Conservation (phyloP, 2,888 invertebrate species). For the Caenorhabditis wallacei region DNA sequence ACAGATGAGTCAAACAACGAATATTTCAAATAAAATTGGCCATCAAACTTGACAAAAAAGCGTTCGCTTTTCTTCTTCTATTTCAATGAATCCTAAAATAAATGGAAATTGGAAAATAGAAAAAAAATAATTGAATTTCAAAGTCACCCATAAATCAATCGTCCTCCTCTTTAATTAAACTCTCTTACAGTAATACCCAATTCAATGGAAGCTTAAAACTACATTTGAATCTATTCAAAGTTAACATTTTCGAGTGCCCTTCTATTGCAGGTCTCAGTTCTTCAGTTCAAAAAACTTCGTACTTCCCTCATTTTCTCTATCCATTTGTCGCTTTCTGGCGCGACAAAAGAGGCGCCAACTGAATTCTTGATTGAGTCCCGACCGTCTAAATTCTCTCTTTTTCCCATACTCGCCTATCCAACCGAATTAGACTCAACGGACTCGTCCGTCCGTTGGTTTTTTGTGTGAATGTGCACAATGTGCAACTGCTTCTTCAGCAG, state of each 20-base stretch:
- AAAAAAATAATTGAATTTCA: slow-evolving; percentile 1
- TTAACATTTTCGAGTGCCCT: not conserved
- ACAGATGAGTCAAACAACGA: slow-evolving; percentile 24
- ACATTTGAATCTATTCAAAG: too few relatives aligned
- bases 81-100: not conserved
- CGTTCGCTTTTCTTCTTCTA: too few relatives aligned
- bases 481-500: slow-evolving; percentile 23
- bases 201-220: not conserved
- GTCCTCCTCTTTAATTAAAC: not conserved
- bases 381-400: slow-evolving; percentile 29
- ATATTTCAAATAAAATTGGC: slow-evolving; percentile 21
- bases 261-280: not conserved
- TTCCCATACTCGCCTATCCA: slow-evolving; percentile 10
- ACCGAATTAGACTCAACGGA: slow-evolving; percentile 56
- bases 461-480: slow-evolving; percentile 35
- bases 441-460: slow-evolving; percentile 19
- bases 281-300: not conserved
- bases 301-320: slow-evolving; percentile 28
- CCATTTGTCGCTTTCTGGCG: slow-evolving; percentile 57
- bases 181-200: not conserved
- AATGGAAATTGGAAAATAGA: not conserved
- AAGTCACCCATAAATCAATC: slow-evolving; percentile 1
- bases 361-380: slow-evolving; percentile 62
- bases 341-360: slow-evolving; percentile 55
- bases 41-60: slow-evolving; percentile 12